phyloP scores from a whole-genome alignment of 2,797 vertebrate species.

The Pseudocheirus occidentalis region DNA sequence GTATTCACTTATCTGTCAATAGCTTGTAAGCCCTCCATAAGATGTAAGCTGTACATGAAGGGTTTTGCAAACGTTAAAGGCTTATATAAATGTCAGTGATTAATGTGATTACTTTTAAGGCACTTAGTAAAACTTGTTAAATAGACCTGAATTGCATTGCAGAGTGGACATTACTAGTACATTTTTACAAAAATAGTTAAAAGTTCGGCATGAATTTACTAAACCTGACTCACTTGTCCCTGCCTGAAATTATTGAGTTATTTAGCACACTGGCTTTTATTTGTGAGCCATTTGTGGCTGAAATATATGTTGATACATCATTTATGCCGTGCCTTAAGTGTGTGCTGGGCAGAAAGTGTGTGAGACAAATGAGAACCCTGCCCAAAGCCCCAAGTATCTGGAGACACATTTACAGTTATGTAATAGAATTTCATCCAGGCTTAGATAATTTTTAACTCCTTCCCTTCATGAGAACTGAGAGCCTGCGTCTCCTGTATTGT shows the following conservation, averaged over 20 bases:
- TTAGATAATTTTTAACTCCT: conserved; percentile 51
- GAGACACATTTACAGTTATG: conserved; percentile 48
- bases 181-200: conserved; percentile 1
- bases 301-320: conserved; percentile 58
- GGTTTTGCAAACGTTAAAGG: not conserved
- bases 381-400: conserved; percentile 13
- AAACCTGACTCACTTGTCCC: conserved; percentile 18
- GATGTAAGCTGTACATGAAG: not conserved
- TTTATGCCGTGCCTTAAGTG: conserved; percentile 64
- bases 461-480: conserved; percentile 35
- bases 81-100: not conserved
- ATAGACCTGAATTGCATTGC: not conserved
- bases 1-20: not conserved
- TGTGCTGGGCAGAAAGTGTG: conserved; percentile 36
- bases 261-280: conserved; percentile 63
- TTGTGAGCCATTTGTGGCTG: conserved; percentile 64
- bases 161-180: not conserved
- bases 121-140: not conserved
- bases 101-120: not conserved
- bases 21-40: not conserved
- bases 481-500: conserved; percentile 26
- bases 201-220: conserved; percentile 52
- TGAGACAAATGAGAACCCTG: conserved; percentile 28
- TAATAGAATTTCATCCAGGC: conserved; percentile 36
- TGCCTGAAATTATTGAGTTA: conserved; percentile 55